A percentile compares a stretch with the other conserved stretches of the same genome.
Conservation (phyloP, 2,113 vertebrate species). For the Caranx ignobilis region DNA sequence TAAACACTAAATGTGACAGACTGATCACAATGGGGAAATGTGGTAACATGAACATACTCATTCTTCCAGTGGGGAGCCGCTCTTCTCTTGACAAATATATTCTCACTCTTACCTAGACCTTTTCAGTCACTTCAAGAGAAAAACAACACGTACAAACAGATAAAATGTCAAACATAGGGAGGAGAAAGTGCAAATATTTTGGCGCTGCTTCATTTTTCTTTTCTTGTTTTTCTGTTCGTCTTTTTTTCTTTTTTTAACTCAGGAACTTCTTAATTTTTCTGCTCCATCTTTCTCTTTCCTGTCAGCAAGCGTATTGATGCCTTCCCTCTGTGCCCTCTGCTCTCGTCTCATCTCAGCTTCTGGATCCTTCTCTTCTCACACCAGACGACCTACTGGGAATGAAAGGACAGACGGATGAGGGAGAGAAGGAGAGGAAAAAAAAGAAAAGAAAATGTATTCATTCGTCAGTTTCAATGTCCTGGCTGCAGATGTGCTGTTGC, state of each 20-base stretch:
- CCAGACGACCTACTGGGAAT: slow-evolving; percentile 84
- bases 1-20: slow-evolving; percentile 36
- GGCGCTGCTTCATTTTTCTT: slow-evolving; percentile 79
- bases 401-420: slow-evolving; percentile 37
- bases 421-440: neutral
- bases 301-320: slow-evolving; percentile 74
- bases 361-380: slow-evolving; percentile 78
- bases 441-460: slow-evolving; percentile 14
- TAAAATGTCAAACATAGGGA: slow-evolving; percentile 79
- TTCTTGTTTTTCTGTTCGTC: slow-evolving; percentile 48
- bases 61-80: slow-evolving; percentile 67
- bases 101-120: slow-evolving; percentile 59
- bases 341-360: slow-evolving; percentile 80
- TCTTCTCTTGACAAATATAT: slow-evolving; percentile 66
- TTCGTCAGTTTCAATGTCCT: slow-evolving; percentile 26
- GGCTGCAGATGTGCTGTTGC: slow-evolving; percentile 34
- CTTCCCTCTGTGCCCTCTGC: slow-evolving; percentile 75
- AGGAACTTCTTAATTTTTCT: slow-evolving; percentile 66
- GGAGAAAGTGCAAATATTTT: slow-evolving; percentile 89
- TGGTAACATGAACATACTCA: slow-evolving; percentile 33
- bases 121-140: slow-evolving; percentile 63
- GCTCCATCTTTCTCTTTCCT: slow-evolving; percentile 70
- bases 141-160: slow-evolving; percentile 68
- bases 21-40: slow-evolving; percentile 42
- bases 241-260: slow-evolving; percentile 48